These are phyloP conservation scores for Hydriomena furcata DNA, from an alignment of 2,888 invertebrate genomes.

Conservation along the genomic window DNA sequence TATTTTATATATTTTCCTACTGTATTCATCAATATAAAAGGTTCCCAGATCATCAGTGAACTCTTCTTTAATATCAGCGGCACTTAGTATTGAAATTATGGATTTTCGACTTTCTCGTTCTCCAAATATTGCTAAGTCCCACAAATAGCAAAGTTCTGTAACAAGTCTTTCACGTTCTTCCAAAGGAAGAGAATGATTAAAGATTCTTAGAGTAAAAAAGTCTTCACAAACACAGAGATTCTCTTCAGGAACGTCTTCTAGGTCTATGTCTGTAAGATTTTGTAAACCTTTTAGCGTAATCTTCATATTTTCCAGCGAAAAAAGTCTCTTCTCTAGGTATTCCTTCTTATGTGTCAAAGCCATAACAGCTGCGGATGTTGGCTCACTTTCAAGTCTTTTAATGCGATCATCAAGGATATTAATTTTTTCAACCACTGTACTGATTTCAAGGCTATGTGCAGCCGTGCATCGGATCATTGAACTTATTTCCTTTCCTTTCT, in stretches of 20 bases:
- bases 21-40: constrained; percentile 64
- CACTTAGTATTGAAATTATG: constrained; percentile 71
- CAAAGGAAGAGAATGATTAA: constrained; percentile 64
- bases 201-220: constrained; percentile 68
- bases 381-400: constrained; percentile 54
- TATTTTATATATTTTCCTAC: constrained; percentile 70
- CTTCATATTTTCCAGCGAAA: constrained; percentile 62
- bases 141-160: constrained; percentile 67
- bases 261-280: constrained; percentile 39
- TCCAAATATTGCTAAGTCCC: constrained; percentile 69
- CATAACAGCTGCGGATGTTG: constrained; percentile 58
- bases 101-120: constrained; percentile 59
- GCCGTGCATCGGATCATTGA: constrained; percentile 60
- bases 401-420: constrained; percentile 60
- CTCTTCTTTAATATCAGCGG: constrained; percentile 64
- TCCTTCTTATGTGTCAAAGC: constrained; percentile 63
- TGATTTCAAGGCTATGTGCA: constrained; percentile 62
- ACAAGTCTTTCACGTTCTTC: constrained; percentile 65
- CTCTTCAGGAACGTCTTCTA: constrained; percentile 47
- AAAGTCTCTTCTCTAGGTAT: constrained; percentile 59
- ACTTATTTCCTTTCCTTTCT: constrained; percentile 54
- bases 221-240: constrained; percentile 65
- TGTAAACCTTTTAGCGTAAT: constrained; percentile 55
- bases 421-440: constrained; percentile 65
- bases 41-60: constrained; percentile 69